Conservation (phyloP, 2,113 vertebrate species). For the Saccopteryx bilineata region DNA sequence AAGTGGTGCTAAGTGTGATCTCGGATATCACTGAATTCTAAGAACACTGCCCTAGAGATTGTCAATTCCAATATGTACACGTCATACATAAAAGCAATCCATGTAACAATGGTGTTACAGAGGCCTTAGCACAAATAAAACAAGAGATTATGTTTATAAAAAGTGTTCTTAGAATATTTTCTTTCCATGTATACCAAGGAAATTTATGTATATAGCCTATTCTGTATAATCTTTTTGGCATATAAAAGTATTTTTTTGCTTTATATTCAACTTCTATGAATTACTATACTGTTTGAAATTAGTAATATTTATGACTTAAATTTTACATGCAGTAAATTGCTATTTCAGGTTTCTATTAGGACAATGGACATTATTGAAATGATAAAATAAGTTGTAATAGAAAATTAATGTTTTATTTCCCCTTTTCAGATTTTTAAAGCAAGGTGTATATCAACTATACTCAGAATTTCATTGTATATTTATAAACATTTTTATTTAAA, state of each 20-base stretch:
- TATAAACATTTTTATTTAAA: background rate
- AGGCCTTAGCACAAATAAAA: conserved; percentile 7
- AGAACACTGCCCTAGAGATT: conserved; percentile 21
- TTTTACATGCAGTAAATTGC: background rate
- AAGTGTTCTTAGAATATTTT: conserved; percentile 26
- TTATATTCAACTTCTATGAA: background rate
- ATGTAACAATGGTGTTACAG: background rate
- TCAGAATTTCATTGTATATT: background rate
- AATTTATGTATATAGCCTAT: background rate
- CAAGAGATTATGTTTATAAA: conserved; percentile 9
- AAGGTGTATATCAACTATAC: background rate
- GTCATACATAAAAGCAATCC: background rate
- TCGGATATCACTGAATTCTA: conserved; percentile 55
- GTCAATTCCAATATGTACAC: background rate
- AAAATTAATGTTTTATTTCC: background rate
- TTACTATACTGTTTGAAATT: background rate
- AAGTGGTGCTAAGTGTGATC: conserved; percentile 59
- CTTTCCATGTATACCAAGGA: background rate
- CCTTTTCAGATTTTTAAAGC: conserved; percentile 9
- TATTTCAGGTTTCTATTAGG: background rate
- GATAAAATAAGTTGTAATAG: background rate
- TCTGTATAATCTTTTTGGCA: background rate
- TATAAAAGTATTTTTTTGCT: background rate
- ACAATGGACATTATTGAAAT: background rate
- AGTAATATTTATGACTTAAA: background rate